Base-by-base conservation (phyloP, 2,888 invertebrate species). In the Formica aserva region DNA sequence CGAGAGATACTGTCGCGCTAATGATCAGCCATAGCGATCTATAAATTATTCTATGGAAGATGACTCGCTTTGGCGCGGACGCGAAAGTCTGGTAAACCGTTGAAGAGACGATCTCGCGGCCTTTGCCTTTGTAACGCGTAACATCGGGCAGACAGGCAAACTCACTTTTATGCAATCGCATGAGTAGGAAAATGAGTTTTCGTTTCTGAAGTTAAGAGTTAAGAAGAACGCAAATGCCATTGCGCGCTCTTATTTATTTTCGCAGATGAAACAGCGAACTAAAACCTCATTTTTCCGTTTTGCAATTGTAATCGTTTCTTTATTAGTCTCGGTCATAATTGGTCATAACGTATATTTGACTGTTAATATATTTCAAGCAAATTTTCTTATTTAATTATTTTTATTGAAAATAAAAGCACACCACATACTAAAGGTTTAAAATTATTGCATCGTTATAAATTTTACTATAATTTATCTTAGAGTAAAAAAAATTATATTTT, bases 91-190 rank as follows among this genome's bases (percentile, higher is more conserved):
- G 38, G 18, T 26, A 38, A 63, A 87, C 65, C 45, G 22, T n/a
- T n/a, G 77, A 1, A 77, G 57, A 72, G 72, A 77, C 67, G 67
- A 66, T 57, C 65, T 26, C 38, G 65, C n/a, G 32, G 62, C 66
- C 71, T 74, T 65, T 45, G 32, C 72, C 82, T 82, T 71, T 83
- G 82, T 69, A 52, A 32, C 69, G 62, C 60, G 29, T 29, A 38
- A 22, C 76, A 22, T 66, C 75, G 60, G 32, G 57, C 22, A 41
- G 32, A 60, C 32, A 60, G 29, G 57, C 29, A 48, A 38, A 60
- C 41, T 81, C 83, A 83, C 83, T 87, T 85, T 83, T 71, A 45
- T 76, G 71, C 83, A 77, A 87, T 88, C 83, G 83, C 87, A 82
- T 86, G 81, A 88, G 83, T 78, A 75, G 66, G 57, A 41, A 55